Evolutionary conservation across 2,888 invertebrate genomes (phyloP), one percentile per base, ranked within the genome.

Genomic region (Cataglyphis rosenhaueri): DNA sequence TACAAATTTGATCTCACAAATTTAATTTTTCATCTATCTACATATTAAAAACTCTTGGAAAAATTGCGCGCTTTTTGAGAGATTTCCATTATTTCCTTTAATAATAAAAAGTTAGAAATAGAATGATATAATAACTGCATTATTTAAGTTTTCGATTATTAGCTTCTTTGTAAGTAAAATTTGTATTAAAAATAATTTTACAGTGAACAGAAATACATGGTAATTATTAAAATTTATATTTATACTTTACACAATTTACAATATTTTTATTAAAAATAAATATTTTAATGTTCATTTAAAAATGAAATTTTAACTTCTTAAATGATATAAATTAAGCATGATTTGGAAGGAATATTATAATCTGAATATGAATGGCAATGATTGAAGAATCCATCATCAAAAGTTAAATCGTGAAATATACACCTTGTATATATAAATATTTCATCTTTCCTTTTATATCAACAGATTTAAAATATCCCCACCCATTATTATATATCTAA

Each of bases 391-490:
- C 32, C 8, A 62, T 74, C 21, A 21, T 21, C 15, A 10, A 61
- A 74, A 35, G 21, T 61, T 48, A 5, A 62, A 62, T 2, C 1
- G 6, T 74, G 15, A 73, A 73, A 48, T 15, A 44, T 15, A 44
- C 44, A n/a, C 4, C 15, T 44, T 32, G n/a, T 29, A 61, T 62
- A 32, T 15, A 64, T 10, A 35, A 35, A 35, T 35, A 35, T 5
- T 25, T 25, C 21, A 32, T 48, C 1, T 41, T 41, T 15, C 25
- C 3, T 48, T 8, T 25, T 21, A 55, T 8, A 15, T 48, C 6
- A 29, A 32, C 15, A 79, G 48, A 76, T 57, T 25, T 76, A 57
- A 59, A 61, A 41, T 41, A 81, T 25, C 12, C 18, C n/a, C 1
- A 0, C 21, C 10, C 57, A 59, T 32, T 71, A 73, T 66, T 35